Evolutionary conservation across 2,888 invertebrate species (phyloP).

Genomic region (Eupithecia tripunctaria): DNA sequence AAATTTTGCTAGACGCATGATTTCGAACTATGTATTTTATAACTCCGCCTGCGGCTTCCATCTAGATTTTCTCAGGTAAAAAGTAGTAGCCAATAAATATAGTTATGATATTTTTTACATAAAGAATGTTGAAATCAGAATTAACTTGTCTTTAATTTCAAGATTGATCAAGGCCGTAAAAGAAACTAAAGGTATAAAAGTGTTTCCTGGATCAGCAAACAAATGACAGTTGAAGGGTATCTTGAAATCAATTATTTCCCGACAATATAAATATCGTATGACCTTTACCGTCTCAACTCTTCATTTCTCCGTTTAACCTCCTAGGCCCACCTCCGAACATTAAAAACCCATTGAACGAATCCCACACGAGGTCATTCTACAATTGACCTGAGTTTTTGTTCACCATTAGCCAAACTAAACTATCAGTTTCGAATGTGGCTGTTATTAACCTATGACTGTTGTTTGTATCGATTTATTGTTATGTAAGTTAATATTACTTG

Average conservation of each 20-base stretch:
- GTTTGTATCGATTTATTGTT: slow-evolving; percentile 22
- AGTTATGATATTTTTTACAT: neutral
- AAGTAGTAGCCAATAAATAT: neutral
- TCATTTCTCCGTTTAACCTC: slow-evolving; percentile 32
- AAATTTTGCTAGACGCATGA: neutral
- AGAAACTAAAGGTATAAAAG: neutral
- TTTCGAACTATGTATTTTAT: neutral
- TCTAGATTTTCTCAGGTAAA: neutral
- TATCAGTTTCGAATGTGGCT: slow-evolving; percentile 30
- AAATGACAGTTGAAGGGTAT: neutral
- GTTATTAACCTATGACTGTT: slow-evolving; percentile 32
- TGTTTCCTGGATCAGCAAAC: neutral
- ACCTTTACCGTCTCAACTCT: slow-evolving; percentile 24
- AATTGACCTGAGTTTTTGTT: slow-evolving; percentile 40
- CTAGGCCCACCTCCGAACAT: slow-evolving; percentile 23
- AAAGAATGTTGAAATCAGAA: neutral
- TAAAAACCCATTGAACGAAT: slow-evolving; percentile 35
- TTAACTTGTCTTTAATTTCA: neutral
- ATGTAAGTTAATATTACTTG: slow-evolving; percentile 13
- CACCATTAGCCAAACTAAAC: slow-evolving; percentile 24
- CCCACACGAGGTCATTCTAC: slow-evolving; percentile 35
- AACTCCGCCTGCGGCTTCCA: neutral
- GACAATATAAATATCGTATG: neutral
- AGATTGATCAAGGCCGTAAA: neutral
- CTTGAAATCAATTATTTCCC: neutral